Evolutionary conservation across 2,797 vertebrate genomes (phyloP), one percentile per base, ranked within the genome.

Genomic region (Pangasius mekongensis): DNA sequence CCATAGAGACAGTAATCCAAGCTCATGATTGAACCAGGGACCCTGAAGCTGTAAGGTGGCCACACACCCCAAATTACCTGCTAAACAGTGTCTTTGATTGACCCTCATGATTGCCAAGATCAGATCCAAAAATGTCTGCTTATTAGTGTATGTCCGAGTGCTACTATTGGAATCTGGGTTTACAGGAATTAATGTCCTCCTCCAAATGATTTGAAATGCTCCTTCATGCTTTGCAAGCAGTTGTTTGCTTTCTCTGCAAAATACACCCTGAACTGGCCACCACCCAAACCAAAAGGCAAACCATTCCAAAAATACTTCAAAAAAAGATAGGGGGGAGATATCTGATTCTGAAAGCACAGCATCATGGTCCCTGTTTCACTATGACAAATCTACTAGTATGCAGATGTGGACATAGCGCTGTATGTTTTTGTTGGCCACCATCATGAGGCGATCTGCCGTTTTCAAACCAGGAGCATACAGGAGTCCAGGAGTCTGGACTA

Each of bases 401-500:
- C 36, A 66, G 69, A 74, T 43, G 84, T 86, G 22, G 18, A 76
- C 58, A 83, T n/a, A 30, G 58, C 58, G 1, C 33, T 49, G 69
- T 54, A 27, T 86, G 80, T 77, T 83, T 84, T 77, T 58, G 49
- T 69, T 87, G 85, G 80, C 80, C 13, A 39, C 52, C 77, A 89
- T 58, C 22, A 82, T 30, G 77, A 73, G 64, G 13, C 10, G 43
- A 85, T 85, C 62, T 88, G 52, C 54, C 83, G 2, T 86, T 76
- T 76, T 86, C 47, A 86, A 86, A 83, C 67, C 36, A 84, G 71
- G 80, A 86, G 43, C 76, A 81, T 76, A 54, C 54, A 82, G 33
- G 33, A 33, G 33, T 33, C 33, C 33, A 33, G 33, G 30, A 54
- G 52, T 71, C 77, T 84, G 52, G 39, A 71, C 33, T 84, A 43